Conservation (phyloP, 30 jellyfish, hydroid and myxozoan species). For the Pseudorhiza aurosa region DNA sequence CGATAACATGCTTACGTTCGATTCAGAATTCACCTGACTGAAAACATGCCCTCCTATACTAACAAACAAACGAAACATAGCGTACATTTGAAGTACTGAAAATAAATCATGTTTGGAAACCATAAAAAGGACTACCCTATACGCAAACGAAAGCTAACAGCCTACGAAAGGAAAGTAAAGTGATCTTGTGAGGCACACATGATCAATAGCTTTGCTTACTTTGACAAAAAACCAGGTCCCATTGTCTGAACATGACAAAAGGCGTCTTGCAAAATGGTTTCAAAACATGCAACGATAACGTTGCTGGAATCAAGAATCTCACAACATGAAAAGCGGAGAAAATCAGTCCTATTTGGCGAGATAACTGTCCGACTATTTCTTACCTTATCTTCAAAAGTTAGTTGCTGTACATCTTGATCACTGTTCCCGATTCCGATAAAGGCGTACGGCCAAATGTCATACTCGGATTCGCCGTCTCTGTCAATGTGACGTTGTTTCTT, state of each 20-base stretch:
- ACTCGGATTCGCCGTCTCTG: conserved; percentile 83
- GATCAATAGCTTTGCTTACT: no score
- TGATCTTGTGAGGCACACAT: no score
- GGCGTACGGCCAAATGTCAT: conserved; percentile 89
- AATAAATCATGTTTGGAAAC: no score
- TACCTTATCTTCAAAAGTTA: conserved; percentile 96
- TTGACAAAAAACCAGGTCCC: no score
- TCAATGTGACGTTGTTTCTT: conserved; percentile 82
- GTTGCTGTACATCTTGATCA: conserved; percentile 94
- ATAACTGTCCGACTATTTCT: background rate
- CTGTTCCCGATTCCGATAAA: conserved; percentile 91
- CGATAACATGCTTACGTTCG: no score
- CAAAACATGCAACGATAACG: background rate
- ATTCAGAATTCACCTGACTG: no score
- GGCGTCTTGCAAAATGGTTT: background rate
- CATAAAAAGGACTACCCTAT: no score
- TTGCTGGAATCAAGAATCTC: background rate
- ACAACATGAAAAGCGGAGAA: background rate
- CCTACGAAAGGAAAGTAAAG: no score
- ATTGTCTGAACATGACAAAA: background rate
- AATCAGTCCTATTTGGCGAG: background rate
- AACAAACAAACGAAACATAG: no score
- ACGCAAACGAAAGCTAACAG: no score
- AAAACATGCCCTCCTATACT: no score
- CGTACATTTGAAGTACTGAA: no score